Evolutionary conservation across 2,113 vertebrate genomes (phyloP), one percentile per base, ranked within the genome.

Genomic region (Tragulus kanchil): DNA sequence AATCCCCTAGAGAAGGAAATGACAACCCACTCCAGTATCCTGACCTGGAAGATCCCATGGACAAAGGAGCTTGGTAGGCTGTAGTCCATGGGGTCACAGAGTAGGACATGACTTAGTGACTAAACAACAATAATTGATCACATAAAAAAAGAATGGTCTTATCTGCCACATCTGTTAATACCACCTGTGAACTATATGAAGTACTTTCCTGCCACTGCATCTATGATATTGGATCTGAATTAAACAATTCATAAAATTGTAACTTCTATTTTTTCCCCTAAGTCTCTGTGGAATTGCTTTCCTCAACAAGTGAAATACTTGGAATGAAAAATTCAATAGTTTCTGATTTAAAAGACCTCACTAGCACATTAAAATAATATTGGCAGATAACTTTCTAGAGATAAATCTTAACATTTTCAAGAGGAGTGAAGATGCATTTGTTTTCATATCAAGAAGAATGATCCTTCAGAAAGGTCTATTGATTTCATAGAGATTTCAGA

Each of bases 361-460:
- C 67, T 75, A 93, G 31, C 52, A 71, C 19, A 92, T 94, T 86
- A 92, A 97, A 93, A 92, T 95, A 36, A 36, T 36, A 36, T 36
- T 36, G 36, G 36, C 36, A 36, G 36, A 36, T 36, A 36, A 71
- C 58, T 88, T 95, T 95, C 92, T 90, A 61, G 85, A 97, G 75
- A 95, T 97, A 93, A 97, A 97, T 95, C 79, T 96, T 85, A 93
- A 87, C 75, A 90, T 92, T 97, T 97, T 89, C 56, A 92, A n/a
- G 31, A 86, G 45, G 52, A 81, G 48, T 89, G 84, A 69, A 93
- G 23, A 83, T 85, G n/a, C 17, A 89, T 97, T 95, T 96, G 89
- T 98, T 96, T 97, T 95, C 88, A 75, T 95, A 98, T 83, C n/a
- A 96, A 95, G 96, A 97, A 96, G 77, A 97, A 96, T 96, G 89